These are phyloP conservation scores for Diarsia brunnea DNA, from an alignment of 2,888 invertebrate genomes.

Conservation along the genomic window DNA sequence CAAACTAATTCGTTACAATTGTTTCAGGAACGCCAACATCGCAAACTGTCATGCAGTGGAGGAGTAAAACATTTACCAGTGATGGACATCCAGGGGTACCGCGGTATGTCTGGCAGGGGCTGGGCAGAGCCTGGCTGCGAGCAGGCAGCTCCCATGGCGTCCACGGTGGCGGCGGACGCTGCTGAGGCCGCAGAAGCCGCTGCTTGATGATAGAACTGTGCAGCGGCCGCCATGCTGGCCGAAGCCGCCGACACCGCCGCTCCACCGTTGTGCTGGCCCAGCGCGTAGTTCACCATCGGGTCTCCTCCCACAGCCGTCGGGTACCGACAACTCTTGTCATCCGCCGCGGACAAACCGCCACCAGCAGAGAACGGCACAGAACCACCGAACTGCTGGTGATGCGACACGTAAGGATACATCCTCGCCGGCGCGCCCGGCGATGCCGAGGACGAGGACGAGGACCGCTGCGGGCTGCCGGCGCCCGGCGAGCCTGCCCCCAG, in stretches of 20 bases:
- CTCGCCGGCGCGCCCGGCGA: conserved; percentile 94
- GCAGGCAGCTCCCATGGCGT: conserved; percentile 96
- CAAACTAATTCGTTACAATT: conserved; percentile 55
- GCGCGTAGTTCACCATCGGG: conserved; percentile 95
- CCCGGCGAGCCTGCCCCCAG: conserved; percentile 91
- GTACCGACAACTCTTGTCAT: conserved; percentile 95
- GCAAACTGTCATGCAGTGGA: conserved; percentile 79
- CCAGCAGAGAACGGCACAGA: conserved; percentile 93
- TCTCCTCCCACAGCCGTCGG: conserved; percentile 92
- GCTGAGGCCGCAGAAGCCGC: conserved; percentile 94
- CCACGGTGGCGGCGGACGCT: conserved; percentile 94
- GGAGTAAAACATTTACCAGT: conserved; percentile 94
- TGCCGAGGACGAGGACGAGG: conserved; percentile 92
- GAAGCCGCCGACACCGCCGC: conserved; percentile 93
- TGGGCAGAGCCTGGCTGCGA: conserved; percentile 94
- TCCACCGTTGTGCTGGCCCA: conserved; percentile 94
- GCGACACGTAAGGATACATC: conserved; percentile 98
- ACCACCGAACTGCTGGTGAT: conserved; percentile 94
- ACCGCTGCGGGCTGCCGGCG: conserved; percentile 92
- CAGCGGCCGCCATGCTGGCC: conserved; percentile 93
- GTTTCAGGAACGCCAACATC: conserved; percentile 69
- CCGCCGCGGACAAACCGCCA: conserved; percentile 92
- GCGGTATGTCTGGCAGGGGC: conserved; percentile 97
- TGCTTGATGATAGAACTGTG: conserved; percentile 97
- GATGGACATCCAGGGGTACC: conserved; percentile 99